These are phyloP conservation scores for Apotomis betuletana DNA, from an alignment of 2,888 invertebrate species.

Conservation along the genomic window DNA sequence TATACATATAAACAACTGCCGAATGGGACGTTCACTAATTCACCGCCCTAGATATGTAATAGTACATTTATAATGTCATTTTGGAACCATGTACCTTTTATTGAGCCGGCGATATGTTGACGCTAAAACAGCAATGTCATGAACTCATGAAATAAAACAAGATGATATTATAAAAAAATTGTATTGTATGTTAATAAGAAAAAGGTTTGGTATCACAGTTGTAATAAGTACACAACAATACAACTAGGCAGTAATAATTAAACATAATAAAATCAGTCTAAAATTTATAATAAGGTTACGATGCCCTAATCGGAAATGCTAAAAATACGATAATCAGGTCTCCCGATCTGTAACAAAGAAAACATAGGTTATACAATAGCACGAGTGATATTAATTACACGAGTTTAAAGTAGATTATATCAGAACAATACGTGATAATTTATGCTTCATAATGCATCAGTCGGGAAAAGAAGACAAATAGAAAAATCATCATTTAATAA, in stretches of 20 bases:
- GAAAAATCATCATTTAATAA: slow-evolving; percentile 58
- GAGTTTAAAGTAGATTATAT: slow-evolving; percentile 36
- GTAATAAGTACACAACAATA: slow-evolving; percentile 27
- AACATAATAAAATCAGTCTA: slow-evolving; percentile 34
- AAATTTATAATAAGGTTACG: slow-evolving; percentile 3
- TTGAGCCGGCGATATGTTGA: too few relatives aligned
- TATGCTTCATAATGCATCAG: slow-evolving; percentile 66
- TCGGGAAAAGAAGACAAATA: slow-evolving; percentile 74
- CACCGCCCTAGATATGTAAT: too few relatives aligned
- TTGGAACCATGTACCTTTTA: too few relatives aligned
- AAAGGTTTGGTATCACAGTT: slow-evolving; percentile 35
- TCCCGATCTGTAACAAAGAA: slow-evolving; percentile 51
- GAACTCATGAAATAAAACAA: slow-evolving; percentile 29
- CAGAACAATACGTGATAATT: slow-evolving; percentile 49
- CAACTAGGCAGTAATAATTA: slow-evolving; percentile 5
- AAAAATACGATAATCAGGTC: slow-evolving; percentile 28
- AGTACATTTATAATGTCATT: too few relatives aligned
- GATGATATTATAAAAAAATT: slow-evolving; percentile 31
- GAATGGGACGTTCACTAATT: too few relatives aligned
- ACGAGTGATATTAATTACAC: slow-evolving; percentile 2
- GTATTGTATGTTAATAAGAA: slow-evolving; percentile 29
- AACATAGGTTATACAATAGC: slow-evolving; percentile 8
- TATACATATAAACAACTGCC: too few relatives aligned
- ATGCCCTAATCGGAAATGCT: slow-evolving; percentile 22
- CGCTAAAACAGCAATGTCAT: background rate